Base-by-base conservation (phyloP, 2,888 invertebrate species). In the Epinotia nisella region DNA sequence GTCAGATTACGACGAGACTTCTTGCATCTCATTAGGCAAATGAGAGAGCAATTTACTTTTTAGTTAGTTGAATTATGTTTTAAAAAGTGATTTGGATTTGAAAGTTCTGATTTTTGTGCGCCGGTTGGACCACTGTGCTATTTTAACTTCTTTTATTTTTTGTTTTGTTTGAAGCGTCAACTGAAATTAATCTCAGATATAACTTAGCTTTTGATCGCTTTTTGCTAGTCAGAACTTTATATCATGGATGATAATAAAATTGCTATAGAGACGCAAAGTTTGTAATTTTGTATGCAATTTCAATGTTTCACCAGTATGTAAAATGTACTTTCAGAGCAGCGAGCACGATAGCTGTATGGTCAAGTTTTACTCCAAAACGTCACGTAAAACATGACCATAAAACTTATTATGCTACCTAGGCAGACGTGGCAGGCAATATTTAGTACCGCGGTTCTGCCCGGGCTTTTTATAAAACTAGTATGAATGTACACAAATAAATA, bases 1-100 rank as follows among this genome's bases (percentile, higher is more conserved):
- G 64, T 73, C 64, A 69, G 58, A 59, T 73, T 67, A 67, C 61
- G 24, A 3, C 55, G 55, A 51, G 59, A 55, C 41, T 68, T 73
- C 62, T 68, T 69, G 73, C 69, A 73, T 73, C 58, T 64, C 68
- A 73, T 73, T 69, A 73, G 53, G 21, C 21, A 58, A 68, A 67
- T 35, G 67, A 72, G 58, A 15, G 61, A 51, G 51, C 49, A 59
- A 64, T 66, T 72, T 67, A 71, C 53, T 59, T 67, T 71, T 61
- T 15, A 53, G 60, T 67, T 60, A 41, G 55, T 58, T 71, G 39
- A 64, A 71, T 71, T 58, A 51, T 17, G 58, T 64, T 49, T 62
- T 56, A 35, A 29, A 66, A 66, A 17, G 41, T 69, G 56, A 62
- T 56, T 56, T 45, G 24, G n/a, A 9, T 41, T 56, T 45, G 45